Conservation (phyloP, 2,888 invertebrate species). For the Thymelicus acteon region DNA sequence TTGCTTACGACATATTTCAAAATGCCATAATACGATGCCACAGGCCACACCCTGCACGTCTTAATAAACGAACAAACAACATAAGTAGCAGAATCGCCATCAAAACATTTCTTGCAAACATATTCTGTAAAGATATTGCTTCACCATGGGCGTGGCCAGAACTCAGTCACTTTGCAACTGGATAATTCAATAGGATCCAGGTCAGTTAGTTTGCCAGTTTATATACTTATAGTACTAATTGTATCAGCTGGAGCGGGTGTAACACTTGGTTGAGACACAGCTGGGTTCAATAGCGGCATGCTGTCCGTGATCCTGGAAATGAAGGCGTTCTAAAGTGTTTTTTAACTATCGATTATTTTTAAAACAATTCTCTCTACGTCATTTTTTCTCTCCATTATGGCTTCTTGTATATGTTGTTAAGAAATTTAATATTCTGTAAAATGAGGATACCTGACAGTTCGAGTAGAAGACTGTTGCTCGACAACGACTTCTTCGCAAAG, state of each 20-base stretch:
- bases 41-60: conserved; percentile 3
- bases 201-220: conserved; percentile 46
- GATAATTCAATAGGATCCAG: conserved; percentile 23
- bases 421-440: neutral
- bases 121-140: conserved; percentile 27
- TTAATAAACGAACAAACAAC: conserved; percentile 17
- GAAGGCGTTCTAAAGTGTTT: neutral
- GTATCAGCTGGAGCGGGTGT: conserved; percentile 76
- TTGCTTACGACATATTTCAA: conserved; percentile 11
- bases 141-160: conserved; percentile 7
- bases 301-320: conserved; percentile 73
- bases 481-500: conserved; percentile 70
- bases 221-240: conserved; percentile 82
- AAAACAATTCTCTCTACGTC: too few relatives aligned
- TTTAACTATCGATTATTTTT: too few relatives aligned
- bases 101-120: conserved; percentile 31
- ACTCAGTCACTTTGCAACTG: conserved; percentile 25
- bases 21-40: conserved; percentile 5
- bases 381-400: too few relatives aligned
- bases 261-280: conserved; percentile 70
- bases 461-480: conserved; percentile 62
- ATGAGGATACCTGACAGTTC: conserved; percentile 56
- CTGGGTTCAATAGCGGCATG: conserved; percentile 76
- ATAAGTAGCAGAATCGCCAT: neutral
- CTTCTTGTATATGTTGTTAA: too few relatives aligned